Base-by-base conservation (phyloP, 2,888 invertebrate species). In the Unio delphinus region DNA sequence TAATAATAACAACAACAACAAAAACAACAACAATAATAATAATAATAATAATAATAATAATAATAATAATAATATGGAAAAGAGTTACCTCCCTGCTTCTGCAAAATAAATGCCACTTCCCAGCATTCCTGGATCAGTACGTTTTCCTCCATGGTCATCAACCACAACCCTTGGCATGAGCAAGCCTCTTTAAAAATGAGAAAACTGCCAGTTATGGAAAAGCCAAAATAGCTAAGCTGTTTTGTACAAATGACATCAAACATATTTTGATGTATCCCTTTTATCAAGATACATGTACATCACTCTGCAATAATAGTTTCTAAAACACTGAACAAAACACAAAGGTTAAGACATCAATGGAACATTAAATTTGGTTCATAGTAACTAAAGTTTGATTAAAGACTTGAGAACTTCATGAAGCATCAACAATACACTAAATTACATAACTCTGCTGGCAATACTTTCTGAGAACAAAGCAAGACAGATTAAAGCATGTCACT, bases 61-160 rank as follows among this genome's bases (percentile, higher is more conserved):
- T 57, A 67, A 61, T 5, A 45, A 63, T 55, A 68, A n/a, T 8
- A 61, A 68, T 28, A 45, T 1, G n/a, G 30, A 62, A 30, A 55
- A 55, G n/a, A 67, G 72, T 54, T 68, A 88, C 88, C 85, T 86
- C 61, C 86, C 80, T 63, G 82, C 77, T 75, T 86, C 86, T 11
- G 88, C 85, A 77, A 89, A 90, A 73, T 90, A 90, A 57, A 90
- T 85, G 11, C 89, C 90, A 73, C 81, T 76, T 57, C 90, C 90
- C 65, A 90, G 83, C 81, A 83, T 85, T 20, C 89, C 89, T 30
- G 83, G 83, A 73, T 90, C 89, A n/a, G 86, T 85, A 61, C 87
- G 75, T 17, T 76, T 80, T 23, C 88, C 87, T 28, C 89, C 89
- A 74, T 79, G 82, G 61, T 89, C 88, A 73, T 88, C 88, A n/a